Evolutionary conservation across 2,888 invertebrate genomes (phyloP).

Genomic region (Hirtodrosophila duncani): DNA sequence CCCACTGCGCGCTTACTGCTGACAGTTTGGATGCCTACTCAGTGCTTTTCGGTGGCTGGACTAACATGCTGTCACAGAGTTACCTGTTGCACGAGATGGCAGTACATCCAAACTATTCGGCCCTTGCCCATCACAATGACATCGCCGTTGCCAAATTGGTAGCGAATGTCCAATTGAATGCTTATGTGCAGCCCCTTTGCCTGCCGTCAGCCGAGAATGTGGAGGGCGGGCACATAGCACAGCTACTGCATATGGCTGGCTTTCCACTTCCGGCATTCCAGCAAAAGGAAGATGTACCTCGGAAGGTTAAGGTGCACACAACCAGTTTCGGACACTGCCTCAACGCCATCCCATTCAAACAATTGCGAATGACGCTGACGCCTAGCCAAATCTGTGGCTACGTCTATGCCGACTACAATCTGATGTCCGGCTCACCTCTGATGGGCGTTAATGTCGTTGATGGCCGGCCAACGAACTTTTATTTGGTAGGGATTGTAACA

Average conservation of each 20-base stretch:
- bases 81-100: not conserved
- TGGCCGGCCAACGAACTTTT: not conserved
- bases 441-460: not conserved
- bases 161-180: not conserved
- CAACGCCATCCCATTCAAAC: no score
- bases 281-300: not conserved
- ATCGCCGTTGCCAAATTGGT: not conserved
- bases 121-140: no score
- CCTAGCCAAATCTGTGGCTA: not conserved
- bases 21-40: no score
- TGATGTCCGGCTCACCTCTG: not conserved
- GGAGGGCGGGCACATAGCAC: not conserved
- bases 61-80: not conserved
- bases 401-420: not conserved
- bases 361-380: no score
- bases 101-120: not conserved
- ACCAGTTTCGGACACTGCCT: not conserved
- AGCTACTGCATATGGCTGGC: not conserved
- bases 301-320: not conserved
- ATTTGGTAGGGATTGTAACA: not conserved
- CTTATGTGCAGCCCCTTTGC: not conserved
- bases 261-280: not conserved
- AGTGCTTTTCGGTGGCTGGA: not conserved
- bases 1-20: not conserved
- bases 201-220: not conserved